These are phyloP conservation scores for Crambe crambe DNA, from an alignment of 37 sponge, comb jelly and placozoan species.

Conservation along the genomic window DNA sequence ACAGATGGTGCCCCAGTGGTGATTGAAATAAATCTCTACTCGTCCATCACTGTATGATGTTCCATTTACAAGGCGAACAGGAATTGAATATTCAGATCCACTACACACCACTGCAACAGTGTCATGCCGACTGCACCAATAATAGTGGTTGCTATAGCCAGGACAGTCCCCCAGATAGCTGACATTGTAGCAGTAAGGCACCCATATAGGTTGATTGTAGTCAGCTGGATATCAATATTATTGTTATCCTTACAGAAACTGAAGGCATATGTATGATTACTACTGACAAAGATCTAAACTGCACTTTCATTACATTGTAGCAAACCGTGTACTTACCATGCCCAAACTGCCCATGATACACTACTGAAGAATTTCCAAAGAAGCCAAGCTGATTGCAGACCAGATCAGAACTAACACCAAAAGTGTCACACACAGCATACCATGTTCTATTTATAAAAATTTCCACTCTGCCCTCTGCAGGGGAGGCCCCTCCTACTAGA, in stretches of 20 bases:
- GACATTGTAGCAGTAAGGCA: slow-evolving; percentile 42
- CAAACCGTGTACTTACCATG: neutral
- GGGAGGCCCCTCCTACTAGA: neutral
- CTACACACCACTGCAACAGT: neutral
- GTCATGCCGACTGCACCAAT: slow-evolving; percentile 80
- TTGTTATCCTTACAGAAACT: too few species aligned
- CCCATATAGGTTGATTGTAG: neutral
- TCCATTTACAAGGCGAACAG: slow-evolving; percentile 10
- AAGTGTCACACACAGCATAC: neutral
- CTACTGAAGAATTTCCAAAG: neutral
- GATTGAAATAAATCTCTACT: slow-evolving; percentile 3
- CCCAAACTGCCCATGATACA: neutral
- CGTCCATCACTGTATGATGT: neutral
- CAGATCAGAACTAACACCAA: slow-evolving; percentile 1
- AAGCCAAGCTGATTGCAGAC: slow-evolving; percentile 55
- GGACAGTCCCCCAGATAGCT: slow-evolving; percentile 69
- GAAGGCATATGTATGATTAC: too few species aligned
- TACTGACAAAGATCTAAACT: too few species aligned
- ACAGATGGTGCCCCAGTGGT: slow-evolving; percentile 12
- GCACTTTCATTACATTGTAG: too few species aligned
- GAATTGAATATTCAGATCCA: neutral
- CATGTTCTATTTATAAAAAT: neutral
- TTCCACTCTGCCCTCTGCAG: neutral
- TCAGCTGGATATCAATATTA: too few species aligned
- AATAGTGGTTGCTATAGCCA: slow-evolving; percentile 90